Conservation (phyloP, 2,113 vertebrate genomes). For the Toxotes chatareus region DNA sequence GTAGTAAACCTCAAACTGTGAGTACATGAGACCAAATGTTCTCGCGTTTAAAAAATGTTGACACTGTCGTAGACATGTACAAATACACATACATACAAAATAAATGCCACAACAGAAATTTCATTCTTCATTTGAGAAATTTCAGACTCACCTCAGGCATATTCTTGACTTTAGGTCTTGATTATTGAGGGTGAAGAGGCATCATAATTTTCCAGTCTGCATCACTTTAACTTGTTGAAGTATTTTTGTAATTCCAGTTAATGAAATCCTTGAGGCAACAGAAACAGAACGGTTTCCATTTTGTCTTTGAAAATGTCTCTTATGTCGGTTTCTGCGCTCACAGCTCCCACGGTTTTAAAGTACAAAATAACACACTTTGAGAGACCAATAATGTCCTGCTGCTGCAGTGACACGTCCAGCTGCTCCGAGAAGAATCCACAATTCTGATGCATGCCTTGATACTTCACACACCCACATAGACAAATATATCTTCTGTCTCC, state of each 20-base stretch:
- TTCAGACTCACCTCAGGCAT: conserved; percentile 67
- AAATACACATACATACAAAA: neutral
- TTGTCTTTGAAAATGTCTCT: conserved; percentile 63
- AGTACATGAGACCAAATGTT: neutral
- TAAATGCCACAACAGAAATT: conserved; percentile 5
- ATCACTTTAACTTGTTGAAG: conserved; percentile 30
- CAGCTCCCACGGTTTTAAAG: conserved; percentile 58
- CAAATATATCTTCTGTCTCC: conserved; percentile 71
- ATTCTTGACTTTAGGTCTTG: conserved; percentile 45
- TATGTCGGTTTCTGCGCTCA: conserved; percentile 20
- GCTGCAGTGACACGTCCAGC: conserved; percentile 60
- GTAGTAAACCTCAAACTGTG: neutral
- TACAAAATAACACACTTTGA: conserved; percentile 51
- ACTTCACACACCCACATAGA: conserved; percentile 76
- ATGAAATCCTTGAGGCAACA: conserved; percentile 52
- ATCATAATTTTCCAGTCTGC: conserved; percentile 40
- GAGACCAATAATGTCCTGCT: conserved; percentile 55
- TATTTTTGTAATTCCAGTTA: conserved; percentile 36
- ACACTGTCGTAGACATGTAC: neutral
- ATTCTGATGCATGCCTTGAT: conserved; percentile 74
- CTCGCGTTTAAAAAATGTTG: neutral
- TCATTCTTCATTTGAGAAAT: neutral
- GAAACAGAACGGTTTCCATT: conserved; percentile 62
- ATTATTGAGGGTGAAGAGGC: conserved; percentile 30
- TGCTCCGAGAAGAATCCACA: conserved; percentile 64